A percentile compares a stretch with the other conserved stretches of the same genome.
phyloP scores from a whole-genome alignment of 2,888 invertebrate species.

The Lamproptera curius region DNA sequence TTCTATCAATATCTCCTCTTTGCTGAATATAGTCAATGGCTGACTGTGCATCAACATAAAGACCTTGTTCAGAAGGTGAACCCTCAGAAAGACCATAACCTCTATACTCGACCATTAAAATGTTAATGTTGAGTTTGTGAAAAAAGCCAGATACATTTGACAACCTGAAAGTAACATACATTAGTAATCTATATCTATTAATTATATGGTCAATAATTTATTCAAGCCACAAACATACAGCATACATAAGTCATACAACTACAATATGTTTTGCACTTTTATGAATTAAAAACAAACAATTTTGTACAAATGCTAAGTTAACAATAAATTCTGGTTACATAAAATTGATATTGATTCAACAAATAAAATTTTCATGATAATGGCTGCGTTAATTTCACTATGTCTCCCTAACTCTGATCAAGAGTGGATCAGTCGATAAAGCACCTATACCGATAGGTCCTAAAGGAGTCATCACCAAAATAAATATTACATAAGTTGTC shows the following conservation, averaged over 20 bases:
- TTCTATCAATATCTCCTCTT: constrained; percentile 89
- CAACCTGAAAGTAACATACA: constrained; percentile 80
- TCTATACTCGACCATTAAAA: constrained; percentile 95
- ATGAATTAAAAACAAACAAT: background rate
- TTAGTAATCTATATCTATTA: no score
- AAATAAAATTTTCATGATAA: no score
- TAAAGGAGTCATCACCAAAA: no score
- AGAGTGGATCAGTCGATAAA: no score
- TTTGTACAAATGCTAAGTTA: no score
- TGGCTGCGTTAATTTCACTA: no score
- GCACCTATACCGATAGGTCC: no score
- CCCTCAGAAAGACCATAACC: constrained; percentile 97
- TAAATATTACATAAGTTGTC: no score
- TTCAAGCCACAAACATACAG: background rate
- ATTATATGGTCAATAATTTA: background rate
- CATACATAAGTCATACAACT: background rate
- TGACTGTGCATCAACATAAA: constrained; percentile 92
- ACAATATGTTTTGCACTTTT: no score
- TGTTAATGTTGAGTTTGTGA: constrained; percentile 88
- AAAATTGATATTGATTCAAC: no score
- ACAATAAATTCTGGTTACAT: no score
- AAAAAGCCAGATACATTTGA: constrained; percentile 93
- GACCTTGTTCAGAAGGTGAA: constrained; percentile 89
- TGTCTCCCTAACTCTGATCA: no score
- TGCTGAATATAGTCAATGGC: constrained; percentile 90